Percentiles rank a stretch among this genome's conserved stretches.
phyloP scores from a whole-genome alignment of 2,113 vertebrate genomes.

The Perognathus longimembris region DNA sequence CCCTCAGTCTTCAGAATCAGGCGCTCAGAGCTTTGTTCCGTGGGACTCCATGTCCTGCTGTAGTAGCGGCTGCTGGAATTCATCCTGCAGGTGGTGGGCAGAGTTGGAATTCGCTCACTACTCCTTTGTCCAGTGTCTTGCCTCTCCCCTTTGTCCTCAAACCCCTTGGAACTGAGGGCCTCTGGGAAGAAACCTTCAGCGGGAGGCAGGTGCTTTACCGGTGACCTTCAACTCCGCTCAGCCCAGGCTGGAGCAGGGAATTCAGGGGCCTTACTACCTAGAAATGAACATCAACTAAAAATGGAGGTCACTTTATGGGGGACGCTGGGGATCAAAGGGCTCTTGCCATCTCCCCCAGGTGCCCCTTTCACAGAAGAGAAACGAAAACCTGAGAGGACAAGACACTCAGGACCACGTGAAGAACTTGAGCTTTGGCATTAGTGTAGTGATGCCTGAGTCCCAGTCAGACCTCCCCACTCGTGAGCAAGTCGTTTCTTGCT shows the following conservation, averaged over 20 bases:
- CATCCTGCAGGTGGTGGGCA: background rate
- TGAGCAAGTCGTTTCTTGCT: background rate
- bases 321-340: background rate
- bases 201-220: background rate
- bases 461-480: background rate
- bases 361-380: background rate
- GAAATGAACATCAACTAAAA: background rate
- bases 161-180: background rate
- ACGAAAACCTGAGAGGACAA: background rate
- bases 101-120: background rate
- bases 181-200: background rate
- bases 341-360: background rate
- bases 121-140: background rate
- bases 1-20: conserved; percentile 64
- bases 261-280: background rate
- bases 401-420: background rate
- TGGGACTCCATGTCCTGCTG: background rate
- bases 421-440: background rate
- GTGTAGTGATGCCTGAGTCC: background rate
- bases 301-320: background rate
- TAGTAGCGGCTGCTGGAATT: background rate
- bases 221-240: background rate
- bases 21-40: background rate
- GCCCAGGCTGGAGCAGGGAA: background rate
- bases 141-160: background rate